Evolutionary conservation across 2,113 vertebrate species (phyloP), one percentile per base, ranked within the genome.

Genomic region (Etheostoma spectabile): DNA sequence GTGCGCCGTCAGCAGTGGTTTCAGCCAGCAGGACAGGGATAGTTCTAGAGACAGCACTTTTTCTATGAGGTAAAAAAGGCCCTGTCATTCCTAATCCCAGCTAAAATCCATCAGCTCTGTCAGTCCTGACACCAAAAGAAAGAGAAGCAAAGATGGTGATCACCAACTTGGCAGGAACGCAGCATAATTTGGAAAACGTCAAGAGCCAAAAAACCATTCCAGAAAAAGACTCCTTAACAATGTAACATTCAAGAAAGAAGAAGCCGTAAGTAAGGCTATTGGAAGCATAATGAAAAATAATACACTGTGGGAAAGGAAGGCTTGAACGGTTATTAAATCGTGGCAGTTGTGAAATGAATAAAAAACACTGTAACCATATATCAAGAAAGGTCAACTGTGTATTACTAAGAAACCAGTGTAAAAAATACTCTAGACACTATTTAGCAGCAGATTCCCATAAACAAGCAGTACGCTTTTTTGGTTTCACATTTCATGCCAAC

Each of bases 61-160:
- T 55, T 85, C 7, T 22, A 57, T 33, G 63, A 83, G 74, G 59
- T 85, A 87, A 87, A 91, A 91, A 87, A 57, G 83, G 73, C 21
- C 57, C 79, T 57, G 88, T 90, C 91, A 3, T 69, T 80, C 79
- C 80, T 84, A 83, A 91, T 91, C 79, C 83, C 55, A 35, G 55
- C 71, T 85, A 79, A 80, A 74, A 93, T 93, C 87, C 82, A 91
- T 93, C 92, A 89, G 56, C 62, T 42, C 53, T 0, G 38, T 66
- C 45, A 7, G 55, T 82, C 49, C 73, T 15, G 2, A 81, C 84
- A 63, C 86, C 51, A 35, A 30, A 62, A 88, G 62, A 85, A 84
- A 77, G 24, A 78, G 84, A 78, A 30, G 77, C 75, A 61, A 62
- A 53, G 60, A 82, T 27, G 61, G 64, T 22, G 27, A 88, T 79